Evolutionary conservation across 2,797 vertebrate species (phyloP).

Genomic region (Limnodromus scolopaceus): DNA sequence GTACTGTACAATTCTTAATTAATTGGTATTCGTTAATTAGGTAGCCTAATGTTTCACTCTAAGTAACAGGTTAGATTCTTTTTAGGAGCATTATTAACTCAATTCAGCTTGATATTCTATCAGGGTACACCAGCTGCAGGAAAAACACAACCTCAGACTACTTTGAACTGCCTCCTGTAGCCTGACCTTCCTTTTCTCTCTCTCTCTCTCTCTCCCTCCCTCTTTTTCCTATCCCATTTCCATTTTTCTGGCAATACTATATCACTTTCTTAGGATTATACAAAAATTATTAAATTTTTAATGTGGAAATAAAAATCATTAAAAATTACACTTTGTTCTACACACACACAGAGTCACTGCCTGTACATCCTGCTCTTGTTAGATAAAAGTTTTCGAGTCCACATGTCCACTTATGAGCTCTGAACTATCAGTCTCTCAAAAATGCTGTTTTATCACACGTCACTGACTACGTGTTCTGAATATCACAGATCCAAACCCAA

Average conservation of each 20-base stretch:
- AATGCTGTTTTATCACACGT: not conserved
- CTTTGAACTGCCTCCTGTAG: not conserved
- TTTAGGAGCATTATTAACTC: not conserved
- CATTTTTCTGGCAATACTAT: not conserved
- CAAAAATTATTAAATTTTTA: not conserved
- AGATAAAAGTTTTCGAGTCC: not conserved
- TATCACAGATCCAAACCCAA: not conserved
- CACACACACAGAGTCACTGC: not conserved
- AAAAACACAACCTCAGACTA: not conserved
- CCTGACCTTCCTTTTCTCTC: not conserved
- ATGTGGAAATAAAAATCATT: not conserved
- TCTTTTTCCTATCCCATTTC: not conserved
- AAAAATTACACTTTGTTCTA: not conserved
- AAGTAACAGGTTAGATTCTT: not conserved
- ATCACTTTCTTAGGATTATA: not conserved
- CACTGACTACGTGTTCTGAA: not conserved
- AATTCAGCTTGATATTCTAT: not conserved
- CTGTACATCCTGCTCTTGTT: not conserved
- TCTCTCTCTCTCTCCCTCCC: not conserved
- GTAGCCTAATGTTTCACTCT: not conserved
- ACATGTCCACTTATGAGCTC: not conserved
- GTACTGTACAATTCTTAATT: not conserved
- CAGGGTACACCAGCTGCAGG: not conserved
- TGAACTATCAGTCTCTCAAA: not conserved
- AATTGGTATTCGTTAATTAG: not conserved